These are phyloP conservation scores for Siphlonurus alternatus DNA, from an alignment of 2,888 invertebrate genomes.

Conservation along the genomic window DNA sequence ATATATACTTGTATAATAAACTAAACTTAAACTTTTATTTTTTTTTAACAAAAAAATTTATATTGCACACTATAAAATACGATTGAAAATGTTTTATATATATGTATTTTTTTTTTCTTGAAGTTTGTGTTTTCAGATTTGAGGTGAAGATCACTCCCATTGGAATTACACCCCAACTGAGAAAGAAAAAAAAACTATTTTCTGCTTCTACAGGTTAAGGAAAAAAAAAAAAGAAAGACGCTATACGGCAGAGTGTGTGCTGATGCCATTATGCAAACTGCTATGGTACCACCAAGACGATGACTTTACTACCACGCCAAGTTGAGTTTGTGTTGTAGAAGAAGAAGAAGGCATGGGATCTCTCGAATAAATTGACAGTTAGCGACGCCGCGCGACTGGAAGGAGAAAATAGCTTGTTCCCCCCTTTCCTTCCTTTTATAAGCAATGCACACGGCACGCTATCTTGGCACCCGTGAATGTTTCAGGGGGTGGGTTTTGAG, in stretches of 20 bases:
- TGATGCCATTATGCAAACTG: slow-evolving; percentile 21
- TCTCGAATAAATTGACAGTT: slow-evolving; percentile 12
- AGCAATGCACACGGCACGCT: background rate
- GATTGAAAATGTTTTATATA: background rate
- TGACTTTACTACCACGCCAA: background rate
- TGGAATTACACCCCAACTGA: background rate
- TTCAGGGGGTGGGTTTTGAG: too few relatives aligned
- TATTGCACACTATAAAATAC: background rate
- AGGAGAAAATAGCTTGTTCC: slow-evolving; percentile 1
- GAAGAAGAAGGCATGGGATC: slow-evolving; percentile 9
- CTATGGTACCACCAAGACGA: slow-evolving; percentile 8
- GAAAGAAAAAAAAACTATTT: background rate
- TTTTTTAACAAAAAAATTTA: background rate
- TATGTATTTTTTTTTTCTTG: background rate
- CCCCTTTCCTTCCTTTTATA: background rate
- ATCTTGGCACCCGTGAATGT: background rate
- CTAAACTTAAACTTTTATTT: too few relatives aligned
- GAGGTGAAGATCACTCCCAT: background rate
- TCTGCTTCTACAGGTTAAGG: background rate
- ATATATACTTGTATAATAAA: background rate
- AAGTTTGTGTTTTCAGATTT: background rate
- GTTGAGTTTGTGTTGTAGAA: too few relatives aligned
- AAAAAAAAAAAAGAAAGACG: too few relatives aligned
- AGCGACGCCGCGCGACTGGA: slow-evolving; percentile 7
- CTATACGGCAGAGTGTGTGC: too few relatives aligned